phyloP scores from a whole-genome alignment of 1,140 invertebrate genomes.

The Belonocnema kinseyi region DNA sequence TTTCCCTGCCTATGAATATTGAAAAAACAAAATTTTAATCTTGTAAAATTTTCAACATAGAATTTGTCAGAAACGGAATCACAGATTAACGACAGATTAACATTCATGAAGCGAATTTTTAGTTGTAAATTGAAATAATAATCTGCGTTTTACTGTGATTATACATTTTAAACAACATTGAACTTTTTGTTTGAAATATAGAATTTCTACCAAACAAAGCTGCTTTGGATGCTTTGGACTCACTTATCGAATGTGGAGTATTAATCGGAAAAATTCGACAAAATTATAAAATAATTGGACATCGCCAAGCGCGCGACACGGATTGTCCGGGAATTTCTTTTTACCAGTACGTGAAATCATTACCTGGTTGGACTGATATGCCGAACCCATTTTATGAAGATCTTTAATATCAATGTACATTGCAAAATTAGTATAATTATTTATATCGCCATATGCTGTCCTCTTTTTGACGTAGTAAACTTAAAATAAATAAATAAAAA shows the following conservation, averaged over 20 bases:
- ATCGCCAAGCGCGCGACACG: slow-evolving; percentile 72
- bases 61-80: too few relatives aligned
- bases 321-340: slow-evolving; percentile 75
- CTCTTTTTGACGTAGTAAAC: too few relatives aligned
- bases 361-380: slow-evolving; percentile 71
- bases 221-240: slow-evolving; percentile 68
- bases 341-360: slow-evolving; percentile 74
- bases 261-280: slow-evolving; percentile 63
- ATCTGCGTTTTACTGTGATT: too few relatives aligned
- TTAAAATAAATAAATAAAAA: too few relatives aligned
- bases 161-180: too few relatives aligned
- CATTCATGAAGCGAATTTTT: background rate
- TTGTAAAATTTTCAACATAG: too few relatives aligned
- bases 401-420: too few relatives aligned
- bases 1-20: too few relatives aligned
- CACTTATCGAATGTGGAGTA: slow-evolving; percentile 73
- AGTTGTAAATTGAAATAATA: background rate
- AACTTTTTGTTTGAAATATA: slow-evolving; percentile 49
- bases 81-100: too few relatives aligned
- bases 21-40: too few relatives aligned
- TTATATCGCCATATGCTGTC: too few relatives aligned
- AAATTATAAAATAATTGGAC: slow-evolving; percentile 73
- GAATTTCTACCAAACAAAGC: slow-evolving; percentile 72
- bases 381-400: slow-evolving; percentile 43
- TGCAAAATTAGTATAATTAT: too few relatives aligned